A percentile compares a stretch with the other conserved stretches of the same genome.
Evolutionary conservation across 2,888 invertebrate genomes (phyloP).

Genomic region (Alentia gelatinosa): DNA sequence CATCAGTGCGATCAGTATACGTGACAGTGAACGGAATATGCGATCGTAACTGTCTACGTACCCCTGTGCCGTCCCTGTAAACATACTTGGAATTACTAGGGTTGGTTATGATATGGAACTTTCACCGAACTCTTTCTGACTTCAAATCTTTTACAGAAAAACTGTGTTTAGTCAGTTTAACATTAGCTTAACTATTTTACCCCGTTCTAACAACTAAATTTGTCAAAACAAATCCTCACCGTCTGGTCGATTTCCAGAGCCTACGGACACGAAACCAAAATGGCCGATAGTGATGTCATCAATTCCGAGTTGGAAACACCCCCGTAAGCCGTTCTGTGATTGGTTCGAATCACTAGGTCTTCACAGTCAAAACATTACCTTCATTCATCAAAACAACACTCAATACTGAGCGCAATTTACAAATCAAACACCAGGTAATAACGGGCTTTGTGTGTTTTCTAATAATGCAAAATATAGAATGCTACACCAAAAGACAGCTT

Average conservation of each 20-base stretch:
- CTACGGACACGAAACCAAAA: slow-evolving; percentile 57
- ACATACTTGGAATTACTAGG: no score
- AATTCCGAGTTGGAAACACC: background rate
- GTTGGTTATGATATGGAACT: no score
- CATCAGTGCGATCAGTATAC: background rate
- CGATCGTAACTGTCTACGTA: background rate
- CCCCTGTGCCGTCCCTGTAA: background rate
- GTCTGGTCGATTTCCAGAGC: slow-evolving; percentile 39
- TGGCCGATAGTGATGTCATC: slow-evolving; percentile 50
- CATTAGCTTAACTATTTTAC: no score
- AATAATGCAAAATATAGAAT: no score
- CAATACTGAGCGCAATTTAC: no score
- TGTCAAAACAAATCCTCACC: slow-evolving; percentile 4
- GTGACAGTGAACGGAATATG: background rate
- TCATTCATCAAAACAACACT: no score
- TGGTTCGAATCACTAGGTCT: background rate
- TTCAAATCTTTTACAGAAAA: no score
- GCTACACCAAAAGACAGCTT: background rate
- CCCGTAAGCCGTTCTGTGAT: background rate
- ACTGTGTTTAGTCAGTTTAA: no score
- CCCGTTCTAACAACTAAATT: background rate
- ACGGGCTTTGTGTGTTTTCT: no score
- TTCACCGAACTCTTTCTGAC: no score
- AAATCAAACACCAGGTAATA: no score
- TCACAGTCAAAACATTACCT: background rate